These are phyloP conservation scores for Azemiops feae DNA, from an alignment of 2,113 vertebrate species.

Conservation along the genomic window DNA sequence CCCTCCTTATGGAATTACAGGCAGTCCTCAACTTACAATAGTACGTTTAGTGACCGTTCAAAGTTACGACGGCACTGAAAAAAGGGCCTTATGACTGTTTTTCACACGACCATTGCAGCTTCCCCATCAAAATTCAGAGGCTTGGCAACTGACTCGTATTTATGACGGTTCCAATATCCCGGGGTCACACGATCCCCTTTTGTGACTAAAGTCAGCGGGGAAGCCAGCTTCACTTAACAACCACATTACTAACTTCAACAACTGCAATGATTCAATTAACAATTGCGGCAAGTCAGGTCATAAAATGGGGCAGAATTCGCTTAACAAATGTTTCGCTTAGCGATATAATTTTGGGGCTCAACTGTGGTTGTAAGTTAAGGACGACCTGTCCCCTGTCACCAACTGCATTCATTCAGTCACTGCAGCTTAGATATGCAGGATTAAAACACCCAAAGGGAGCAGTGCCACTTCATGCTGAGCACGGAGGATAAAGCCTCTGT, in stretches of 20 bases:
- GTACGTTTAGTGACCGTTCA: too few relatives aligned
- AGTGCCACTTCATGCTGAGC: neutral
- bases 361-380: neutral
- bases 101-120: neutral
- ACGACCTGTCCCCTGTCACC: neutral
- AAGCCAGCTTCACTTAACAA: neutral
- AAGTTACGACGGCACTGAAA: too few relatives aligned
- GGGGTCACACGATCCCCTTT: neutral
- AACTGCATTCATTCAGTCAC: neutral
- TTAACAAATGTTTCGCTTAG: too few relatives aligned
- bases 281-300: neutral
- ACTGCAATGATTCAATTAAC: neutral
- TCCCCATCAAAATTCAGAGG: too few relatives aligned
- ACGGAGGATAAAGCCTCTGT: neutral
- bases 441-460: neutral
- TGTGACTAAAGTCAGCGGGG: too few relatives aligned
- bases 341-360: neutral
- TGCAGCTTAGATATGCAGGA: neutral
- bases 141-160: neutral
- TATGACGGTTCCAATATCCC: neutral
- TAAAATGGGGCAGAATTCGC: neutral
- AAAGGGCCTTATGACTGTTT: neutral
- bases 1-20: neutral
- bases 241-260: neutral
- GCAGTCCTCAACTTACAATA: too few relatives aligned